Base-by-base conservation (phyloP, 2,113 vertebrate genomes). In the Halcyon senegalensis region DNA sequence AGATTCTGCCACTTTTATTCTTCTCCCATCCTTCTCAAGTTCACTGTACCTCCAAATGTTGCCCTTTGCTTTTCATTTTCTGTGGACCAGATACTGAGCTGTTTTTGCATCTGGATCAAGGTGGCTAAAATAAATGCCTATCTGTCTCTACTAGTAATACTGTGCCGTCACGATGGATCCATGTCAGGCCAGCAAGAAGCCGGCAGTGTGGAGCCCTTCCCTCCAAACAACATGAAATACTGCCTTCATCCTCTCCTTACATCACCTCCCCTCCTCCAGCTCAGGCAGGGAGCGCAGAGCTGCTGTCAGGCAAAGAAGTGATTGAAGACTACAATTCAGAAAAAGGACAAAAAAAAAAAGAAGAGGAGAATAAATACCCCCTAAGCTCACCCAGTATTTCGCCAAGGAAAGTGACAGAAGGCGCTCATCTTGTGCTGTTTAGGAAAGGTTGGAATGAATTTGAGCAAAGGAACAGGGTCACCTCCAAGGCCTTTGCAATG, bases 261-360 rank as follows among this genome's bases (percentile, higher is more conserved):
- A 21, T 55, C 33, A 50, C 59, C 43, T 84, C 51, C 50, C 48
- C 74, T 94, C 58, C 81, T 83, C 63, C 86, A 86, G 55, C 35
- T 39, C 39, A 82, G 48, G 62, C 64, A 83, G 21, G 27, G 16
- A 92, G 64, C 0, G 2, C 6, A 89, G 80, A 93, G 51, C 43
- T 89, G 63, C 59, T 94, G 87, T 87, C 93, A 93, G 60, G 33
- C 60, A 59, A 59, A 89, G 53, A 91, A 89, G 27, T 46, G 48
- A 95, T 33, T 72, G 80, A 92, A 84, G 69, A 89, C 64, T 37
- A 72, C 25, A 89, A 23, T 28, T 27, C 39, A 82, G 75, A 44
- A 73, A 68, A 56, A 69, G 35, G 19, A 55, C 3, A 1, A 8
- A 14, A 31, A 18, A 18, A 60, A 33, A 37, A 17, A 7, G 11